Evolutionary conservation across 2,113 vertebrate genomes (phyloP), one percentile per base, ranked within the genome.

Genomic region (Menura novaehollandiae): DNA sequence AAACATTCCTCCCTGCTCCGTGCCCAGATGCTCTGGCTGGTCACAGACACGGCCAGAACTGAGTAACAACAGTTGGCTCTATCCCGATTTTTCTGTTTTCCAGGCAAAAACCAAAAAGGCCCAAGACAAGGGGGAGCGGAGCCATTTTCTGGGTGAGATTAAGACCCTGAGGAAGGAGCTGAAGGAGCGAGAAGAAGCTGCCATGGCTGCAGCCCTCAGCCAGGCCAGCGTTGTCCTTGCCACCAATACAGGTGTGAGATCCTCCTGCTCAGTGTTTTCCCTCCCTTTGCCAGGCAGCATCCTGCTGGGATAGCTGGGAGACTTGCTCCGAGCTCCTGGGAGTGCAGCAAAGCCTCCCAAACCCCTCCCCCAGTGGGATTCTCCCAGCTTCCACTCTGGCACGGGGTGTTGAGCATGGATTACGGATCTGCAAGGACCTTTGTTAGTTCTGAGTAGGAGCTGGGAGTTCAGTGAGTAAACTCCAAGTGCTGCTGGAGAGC

Each of bases 121-220:
- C 52, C 97, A 96, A 22, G 98, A 99, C 22, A 99, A 98, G 96
- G 98, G 98, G 23, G 98, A 99, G 68, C 96, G 97, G 7, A 96
- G 92, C 73, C 97, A 97, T 39, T 97, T 98, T 32, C 98, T 97
- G 77, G 95, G 95, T 10, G 99, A 99, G 96, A 95, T 99, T 10
- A 98, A 97, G 78, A 97, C 97, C 33, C 95, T 99, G 35, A 98
- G 98, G 58, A 99, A 99, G 94, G 99, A 99, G 87, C 98, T 99
- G 94, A 99, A 97, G 95, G 98, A 94, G 53, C 97, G 99, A 66
- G 99, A 99, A 77, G 98, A 98, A n/a, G 88, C 98, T 0, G 99
- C 99, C 53, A 98, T 98, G 86, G 58, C 96, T 7, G 97, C 99
- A 86, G 98, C 98, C 88, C 98, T 99, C 21, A 97, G 94, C 46